Percentiles rank a stretch among this genome's conserved stretches.
Evolutionary conservation across 2,888 invertebrate species (phyloP).

Genomic region (Himalopsyche tibetana): DNA sequence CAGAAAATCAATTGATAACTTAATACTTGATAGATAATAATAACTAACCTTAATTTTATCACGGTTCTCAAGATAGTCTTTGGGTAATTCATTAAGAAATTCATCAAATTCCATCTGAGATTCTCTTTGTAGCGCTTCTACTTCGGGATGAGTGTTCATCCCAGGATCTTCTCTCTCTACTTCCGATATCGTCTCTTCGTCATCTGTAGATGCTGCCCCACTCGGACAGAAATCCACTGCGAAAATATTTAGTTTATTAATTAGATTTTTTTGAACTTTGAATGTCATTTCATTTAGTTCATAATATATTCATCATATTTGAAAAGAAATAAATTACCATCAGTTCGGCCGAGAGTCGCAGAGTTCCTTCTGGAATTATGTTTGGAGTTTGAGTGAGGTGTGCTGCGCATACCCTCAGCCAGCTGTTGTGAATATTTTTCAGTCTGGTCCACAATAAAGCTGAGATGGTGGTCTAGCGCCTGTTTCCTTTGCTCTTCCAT

Average conservation of each 20-base stretch:
- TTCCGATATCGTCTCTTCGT: conserved; percentile 95
- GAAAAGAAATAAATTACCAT: conserved; percentile 70
- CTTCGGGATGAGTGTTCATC: conserved; percentile 81
- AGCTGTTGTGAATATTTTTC: conserved; percentile 96
- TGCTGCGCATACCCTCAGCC: conserved; percentile 85
- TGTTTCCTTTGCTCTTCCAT: conserved; percentile 96
- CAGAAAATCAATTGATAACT: not conserved
- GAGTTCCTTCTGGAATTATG: conserved; percentile 63
- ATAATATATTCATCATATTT: conserved; percentile 28
- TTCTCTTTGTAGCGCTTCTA: conserved; percentile 91
- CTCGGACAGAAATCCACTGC: conserved; percentile 89
- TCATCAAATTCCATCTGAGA: conserved; percentile 93
- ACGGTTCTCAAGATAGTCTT: conserved; percentile 85
- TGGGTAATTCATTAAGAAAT: conserved; percentile 87
- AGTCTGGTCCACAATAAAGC: conserved; percentile 98
- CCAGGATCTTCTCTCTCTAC: conserved; percentile 84
- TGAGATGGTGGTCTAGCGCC: conserved; percentile 96
- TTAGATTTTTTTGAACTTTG: conserved; percentile 50
- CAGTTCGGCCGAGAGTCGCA: conserved; percentile 70
- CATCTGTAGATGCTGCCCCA: conserved; percentile 83
- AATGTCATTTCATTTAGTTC: not conserved
- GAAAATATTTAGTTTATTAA: conserved; percentile 63
- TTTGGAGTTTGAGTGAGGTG: conserved; percentile 50
- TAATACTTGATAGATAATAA: not conserved
- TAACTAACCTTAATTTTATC: conserved; percentile 74